Evolutionary conservation across 2,113 vertebrate species (phyloP).

Genomic region (Orthonyx spaldingii): DNA sequence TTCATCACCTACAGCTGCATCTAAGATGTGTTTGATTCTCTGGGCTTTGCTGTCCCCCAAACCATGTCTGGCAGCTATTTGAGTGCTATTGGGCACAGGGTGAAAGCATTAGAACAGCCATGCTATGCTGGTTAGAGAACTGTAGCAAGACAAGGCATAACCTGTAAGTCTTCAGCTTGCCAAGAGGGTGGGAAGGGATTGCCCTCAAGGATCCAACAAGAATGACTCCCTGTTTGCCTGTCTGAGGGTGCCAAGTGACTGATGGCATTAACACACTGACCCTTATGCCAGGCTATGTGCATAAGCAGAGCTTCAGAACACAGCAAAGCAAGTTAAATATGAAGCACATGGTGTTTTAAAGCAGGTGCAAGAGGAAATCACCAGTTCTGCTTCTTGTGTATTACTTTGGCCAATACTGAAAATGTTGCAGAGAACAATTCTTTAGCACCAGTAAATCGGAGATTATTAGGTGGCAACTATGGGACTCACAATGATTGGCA

Average conservation of each 20-base stretch:
- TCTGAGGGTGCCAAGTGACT: neutral
- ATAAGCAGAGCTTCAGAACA: neutral
- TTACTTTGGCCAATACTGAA: neutral
- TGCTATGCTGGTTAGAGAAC: neutral
- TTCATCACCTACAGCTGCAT: neutral
- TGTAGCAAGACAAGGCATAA: neutral
- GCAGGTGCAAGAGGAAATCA: neutral
- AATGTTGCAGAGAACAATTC: neutral
- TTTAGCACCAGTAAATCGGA: neutral
- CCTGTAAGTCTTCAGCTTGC: neutral
- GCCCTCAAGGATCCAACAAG: neutral
- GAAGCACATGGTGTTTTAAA: neutral
- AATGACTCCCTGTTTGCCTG: neutral
- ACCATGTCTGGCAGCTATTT: neutral
- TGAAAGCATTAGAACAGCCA: neutral
- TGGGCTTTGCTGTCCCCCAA: neutral
- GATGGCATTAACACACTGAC: neutral
- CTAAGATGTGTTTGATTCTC: neutral
- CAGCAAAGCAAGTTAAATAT: neutral
- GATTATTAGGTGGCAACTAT: neutral
- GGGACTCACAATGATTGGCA: neutral
- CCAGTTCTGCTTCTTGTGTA: neutral
- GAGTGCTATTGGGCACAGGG: neutral
- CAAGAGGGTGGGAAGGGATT: accelerated
- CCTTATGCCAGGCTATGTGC: neutral